Evolutionary conservation across 2,797 vertebrate genomes (phyloP).

Genomic region (Ataeniobius toweri): DNA sequence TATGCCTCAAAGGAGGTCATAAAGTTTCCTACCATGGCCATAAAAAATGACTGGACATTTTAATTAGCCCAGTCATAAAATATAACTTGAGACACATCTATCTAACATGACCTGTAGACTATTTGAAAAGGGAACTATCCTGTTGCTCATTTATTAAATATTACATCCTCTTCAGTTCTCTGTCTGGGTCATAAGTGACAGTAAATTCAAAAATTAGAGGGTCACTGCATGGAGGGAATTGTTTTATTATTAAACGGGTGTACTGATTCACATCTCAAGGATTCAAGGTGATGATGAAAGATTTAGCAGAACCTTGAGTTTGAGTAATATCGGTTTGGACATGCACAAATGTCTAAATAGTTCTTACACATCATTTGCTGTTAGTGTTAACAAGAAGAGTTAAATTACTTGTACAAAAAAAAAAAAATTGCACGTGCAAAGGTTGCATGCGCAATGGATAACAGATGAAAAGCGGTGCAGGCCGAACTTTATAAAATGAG

Average conservation of each 20-base stretch:
- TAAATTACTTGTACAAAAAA: too few relatives aligned
- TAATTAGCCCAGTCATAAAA: conserved; percentile 71
- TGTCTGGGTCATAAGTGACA: conserved; percentile 33
- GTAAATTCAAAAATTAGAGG: conserved; percentile 34
- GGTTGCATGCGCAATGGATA: too few relatives aligned
- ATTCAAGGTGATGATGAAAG: conserved; percentile 36
- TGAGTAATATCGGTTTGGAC: conserved; percentile 18
- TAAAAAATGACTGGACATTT: conserved; percentile 64
- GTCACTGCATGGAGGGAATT: conserved; percentile 19
- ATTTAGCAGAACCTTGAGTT: conserved; percentile 18
- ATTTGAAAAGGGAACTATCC: conserved; percentile 20
- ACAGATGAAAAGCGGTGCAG: too few relatives aligned
- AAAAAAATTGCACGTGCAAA: too few relatives aligned
- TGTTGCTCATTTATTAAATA: conserved; percentile 62
- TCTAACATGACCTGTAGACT: conserved; percentile 56
- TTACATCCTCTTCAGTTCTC: conserved; percentile 34
- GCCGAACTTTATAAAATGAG: too few relatives aligned
- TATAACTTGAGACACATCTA: conserved; percentile 52
- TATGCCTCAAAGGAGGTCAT: conserved; percentile 42
- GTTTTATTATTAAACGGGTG: conserved; percentile 51
- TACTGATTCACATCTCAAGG: conserved; percentile 26
- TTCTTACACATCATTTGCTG: background rate
- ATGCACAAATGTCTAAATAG: background rate
- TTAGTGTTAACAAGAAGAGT: background rate
- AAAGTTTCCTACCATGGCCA: conserved; percentile 50